A percentile compares a stretch with the other conserved stretches of the same genome.
These are phyloP conservation scores for Pituophis catenifer DNA, from an alignment of 2,113 vertebrate genomes.

Conservation along the genomic window DNA sequence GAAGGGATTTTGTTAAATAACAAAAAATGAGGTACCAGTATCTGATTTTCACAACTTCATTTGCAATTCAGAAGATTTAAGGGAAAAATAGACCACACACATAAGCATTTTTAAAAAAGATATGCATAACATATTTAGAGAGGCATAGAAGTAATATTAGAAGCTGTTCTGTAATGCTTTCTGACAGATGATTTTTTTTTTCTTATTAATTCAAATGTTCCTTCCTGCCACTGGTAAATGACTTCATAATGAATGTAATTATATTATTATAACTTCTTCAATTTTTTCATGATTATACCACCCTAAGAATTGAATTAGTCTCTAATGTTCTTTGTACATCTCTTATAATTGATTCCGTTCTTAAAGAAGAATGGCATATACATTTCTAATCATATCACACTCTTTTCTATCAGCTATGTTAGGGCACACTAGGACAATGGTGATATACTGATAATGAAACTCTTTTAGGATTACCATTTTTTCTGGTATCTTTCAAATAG, in stretches of 20 bases:
- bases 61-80: constrained; percentile 62
- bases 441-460: background rate
- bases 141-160: background rate
- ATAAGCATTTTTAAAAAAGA: background rate
- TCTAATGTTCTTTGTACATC: background rate
- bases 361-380: background rate
- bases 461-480: background rate
- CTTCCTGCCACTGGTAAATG: background rate
- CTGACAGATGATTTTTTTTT: background rate
- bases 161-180: background rate
- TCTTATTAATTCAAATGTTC: constrained; percentile 9
- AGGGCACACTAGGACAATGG: background rate
- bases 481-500: background rate
- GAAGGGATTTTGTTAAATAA: constrained; percentile 65
- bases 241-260: constrained; percentile 18
- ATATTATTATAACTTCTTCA: background rate
- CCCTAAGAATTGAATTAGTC: constrained; percentile 4
- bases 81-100: constrained; percentile 41
- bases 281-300: background rate
- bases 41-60: constrained; percentile 59
- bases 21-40: constrained; percentile 64
- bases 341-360: background rate
- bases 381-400: background rate
- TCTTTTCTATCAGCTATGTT: background rate
- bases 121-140: constrained; percentile 1